Evolutionary conservation across 1,140 invertebrate genomes (phyloP), one percentile per base, ranked within the genome.

Genomic region (Nephila pilipes): DNA sequence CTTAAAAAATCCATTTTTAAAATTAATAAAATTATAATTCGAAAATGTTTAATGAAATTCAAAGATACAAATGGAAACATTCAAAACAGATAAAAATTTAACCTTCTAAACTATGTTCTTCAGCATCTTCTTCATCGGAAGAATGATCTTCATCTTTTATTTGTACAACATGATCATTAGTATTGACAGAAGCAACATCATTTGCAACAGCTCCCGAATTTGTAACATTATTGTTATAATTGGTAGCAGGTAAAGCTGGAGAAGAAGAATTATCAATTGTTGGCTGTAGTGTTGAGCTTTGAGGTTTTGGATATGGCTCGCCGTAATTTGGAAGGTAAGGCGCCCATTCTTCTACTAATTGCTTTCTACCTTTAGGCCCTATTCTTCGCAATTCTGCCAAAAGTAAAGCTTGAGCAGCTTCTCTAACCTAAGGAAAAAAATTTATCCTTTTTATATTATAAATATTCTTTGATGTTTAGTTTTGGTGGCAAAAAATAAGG

Each of bases 331-430:
- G 99, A 10, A 99, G 96, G 96, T 98, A 99, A 90, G 98, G 98
- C 0, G 98, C 97, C 99, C 99, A 99, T 94, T 97, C 97, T 95
- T 99, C 98, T 0, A 99, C 98, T 14, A 99, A 96, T 1, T 97
- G 96, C 96, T 99, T 99, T 36, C 99, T 97, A 1, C 99, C 99
- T 95, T 98, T 98, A 0, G 98, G 97, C 18, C 99, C 99, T 95
- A 99, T 97, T 95, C 98, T 96, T 75, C 97, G 97, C 1, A 99
- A 96, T 96, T 99, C 99, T 12, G 99, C 98, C 10, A 99, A 96
- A 0, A 99, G 95, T 1, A 99, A 96, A 36, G 99, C 99, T 95
- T 99, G 99, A 0, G 99, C 98, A 0, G 99, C 99, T 96, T 99
- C 98, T 16, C 99, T 96, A 46, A 98, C 97, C 97, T 97, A 94